Base-by-base conservation (phyloP, 2,888 invertebrate genomes). In the Orthosia gothica region DNA sequence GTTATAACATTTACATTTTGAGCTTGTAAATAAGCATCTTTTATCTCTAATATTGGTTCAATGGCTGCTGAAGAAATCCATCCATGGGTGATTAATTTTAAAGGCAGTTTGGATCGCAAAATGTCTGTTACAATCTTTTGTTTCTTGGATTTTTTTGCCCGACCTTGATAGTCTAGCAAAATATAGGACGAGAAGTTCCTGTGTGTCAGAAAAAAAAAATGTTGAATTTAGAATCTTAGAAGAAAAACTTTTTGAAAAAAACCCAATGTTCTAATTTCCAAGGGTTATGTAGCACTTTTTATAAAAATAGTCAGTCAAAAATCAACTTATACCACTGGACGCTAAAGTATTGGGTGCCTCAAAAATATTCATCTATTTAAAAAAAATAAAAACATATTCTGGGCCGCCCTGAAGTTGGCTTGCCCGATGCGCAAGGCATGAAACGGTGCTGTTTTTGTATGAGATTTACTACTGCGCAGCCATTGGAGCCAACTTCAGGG, bases 71-170 rank as follows among this genome's bases (percentile, higher is more conserved):
- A 72, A 5, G 71, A 57, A 0, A 7, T 12, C 73, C 72, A 71
- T 12, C 71, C 73, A 9, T 72, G 71, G 0, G 71, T 71, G 3
- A 71, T 32, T 3, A 71, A 2, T 72, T 71, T 71, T 16, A 71
- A 1, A n/a, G 70, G 55, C 4, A 3, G 12, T 0, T n/a, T 16
- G n/a, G n/a, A 49, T 23, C 16, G 23, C 32, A 71, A 12, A 15
- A 57, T 40, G 1, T 23, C 1, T 5, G 7, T 57, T 7, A n/a
- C 23, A 11, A 13, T 16, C 0, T 23, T n/a, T n/a, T 71, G 73
- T 9, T 72, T 20, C 1, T 1, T 16, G 1, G 16, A 0, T 18
- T 71, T 49, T 0, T 23, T 2, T 1, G 73, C 73, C 16, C 49
- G 20, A 13, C 71, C 71, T n/a, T 16, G 15, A 3, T n/a, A 3